Conservation (phyloP, 2,888 invertebrate genomes). For the Caenorhabditis sp. region DNA sequence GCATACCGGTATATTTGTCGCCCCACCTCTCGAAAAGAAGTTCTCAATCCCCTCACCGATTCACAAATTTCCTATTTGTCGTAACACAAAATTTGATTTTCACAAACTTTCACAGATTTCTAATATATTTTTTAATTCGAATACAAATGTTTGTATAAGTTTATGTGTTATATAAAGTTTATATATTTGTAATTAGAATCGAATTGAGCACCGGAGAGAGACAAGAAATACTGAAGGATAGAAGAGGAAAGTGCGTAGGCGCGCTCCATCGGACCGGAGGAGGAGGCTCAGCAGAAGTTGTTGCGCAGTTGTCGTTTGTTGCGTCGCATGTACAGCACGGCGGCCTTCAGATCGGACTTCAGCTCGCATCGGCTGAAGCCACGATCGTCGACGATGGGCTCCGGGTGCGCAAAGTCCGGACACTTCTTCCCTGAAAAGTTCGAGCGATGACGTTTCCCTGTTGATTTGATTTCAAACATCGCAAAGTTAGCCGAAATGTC, state of each 20-base stretch:
- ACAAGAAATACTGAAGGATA: slow-evolving; percentile 48
- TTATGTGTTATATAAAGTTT: neutral
- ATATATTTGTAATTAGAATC: slow-evolving; percentile 15
- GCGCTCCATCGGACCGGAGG: neutral
- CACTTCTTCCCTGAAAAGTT: slow-evolving; percentile 71
- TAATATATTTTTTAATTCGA: neutral
- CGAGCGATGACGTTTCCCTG: too few species aligned
- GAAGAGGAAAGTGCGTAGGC: neutral
- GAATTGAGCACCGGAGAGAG: slow-evolving; percentile 39
- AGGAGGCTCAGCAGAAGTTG: slow-evolving; percentile 64
- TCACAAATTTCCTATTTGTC: too few species aligned
- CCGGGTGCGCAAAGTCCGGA: slow-evolving; percentile 68
- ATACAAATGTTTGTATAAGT: slow-evolving; percentile 11
- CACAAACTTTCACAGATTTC: too few species aligned
- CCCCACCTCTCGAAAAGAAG: too few species aligned
- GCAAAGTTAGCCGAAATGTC: too few species aligned
- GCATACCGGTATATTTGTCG: too few species aligned
- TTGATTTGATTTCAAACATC: too few species aligned
- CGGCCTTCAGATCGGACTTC: slow-evolving; percentile 64
- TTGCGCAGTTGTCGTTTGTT: slow-evolving; percentile 67
- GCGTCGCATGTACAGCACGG: slow-evolving; percentile 64
- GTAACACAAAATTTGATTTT: too few species aligned
- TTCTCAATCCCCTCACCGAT: too few species aligned
- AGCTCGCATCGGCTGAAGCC: slow-evolving; percentile 70
- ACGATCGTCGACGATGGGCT: slow-evolving; percentile 66